phyloP scores from a whole-genome alignment of 2,797 vertebrate genomes.

The Sciaenops ocellatus region DNA sequence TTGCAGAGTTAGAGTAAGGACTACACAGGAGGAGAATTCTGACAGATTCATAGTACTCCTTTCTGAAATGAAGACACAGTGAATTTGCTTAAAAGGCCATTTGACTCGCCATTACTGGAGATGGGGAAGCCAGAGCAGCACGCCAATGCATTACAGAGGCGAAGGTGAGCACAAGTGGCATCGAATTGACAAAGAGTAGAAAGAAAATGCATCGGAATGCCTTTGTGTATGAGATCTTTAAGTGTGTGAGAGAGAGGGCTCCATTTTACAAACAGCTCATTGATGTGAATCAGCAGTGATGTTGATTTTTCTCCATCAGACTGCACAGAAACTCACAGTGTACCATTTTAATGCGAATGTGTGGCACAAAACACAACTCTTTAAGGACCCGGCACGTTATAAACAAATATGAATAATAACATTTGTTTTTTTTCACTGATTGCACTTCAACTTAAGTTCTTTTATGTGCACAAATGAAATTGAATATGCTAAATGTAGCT shows the following conservation, averaged over 20 bases:
- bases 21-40: conserved; percentile 19
- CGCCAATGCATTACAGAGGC: conserved; percentile 67
- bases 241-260: conserved; percentile 4
- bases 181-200: conserved; percentile 36
- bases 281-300: conserved; percentile 38
- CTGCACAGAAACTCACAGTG: neutral
- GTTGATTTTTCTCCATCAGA: conserved; percentile 38
- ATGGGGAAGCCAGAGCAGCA: conserved; percentile 59
- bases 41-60: conserved; percentile 41
- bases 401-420: neutral
- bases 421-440: neutral
- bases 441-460: neutral
- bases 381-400: neutral
- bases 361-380: conserved; percentile 11
- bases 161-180: conserved; percentile 70
- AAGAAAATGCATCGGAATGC: conserved; percentile 13
- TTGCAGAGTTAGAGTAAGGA: neutral
- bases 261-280: conserved; percentile 27
- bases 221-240: neutral
- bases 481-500: neutral
- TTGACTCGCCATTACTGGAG: conserved; percentile 79
- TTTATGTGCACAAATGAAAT: neutral
- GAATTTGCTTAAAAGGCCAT: conserved; percentile 82
- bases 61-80: conserved; percentile 71
- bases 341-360: neutral